Conservation (phyloP, 1,140 invertebrate species). For the Oreohelix idahoensis region DNA sequence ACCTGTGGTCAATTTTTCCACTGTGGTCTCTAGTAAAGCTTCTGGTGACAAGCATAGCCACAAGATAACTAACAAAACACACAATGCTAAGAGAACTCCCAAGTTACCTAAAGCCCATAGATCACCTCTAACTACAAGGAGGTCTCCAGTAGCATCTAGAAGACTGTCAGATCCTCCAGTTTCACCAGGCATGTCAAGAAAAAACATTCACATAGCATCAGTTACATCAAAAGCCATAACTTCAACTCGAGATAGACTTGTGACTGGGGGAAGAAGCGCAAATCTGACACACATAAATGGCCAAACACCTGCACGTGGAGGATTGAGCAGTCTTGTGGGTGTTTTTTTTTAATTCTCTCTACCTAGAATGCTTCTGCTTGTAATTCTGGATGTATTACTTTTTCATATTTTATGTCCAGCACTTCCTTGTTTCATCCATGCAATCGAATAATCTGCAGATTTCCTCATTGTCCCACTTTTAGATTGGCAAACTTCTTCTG, state of each 20-base stretch:
- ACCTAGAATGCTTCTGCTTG: neutral
- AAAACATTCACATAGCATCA: neutral
- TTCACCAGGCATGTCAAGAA: neutral
- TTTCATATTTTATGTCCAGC: neutral
- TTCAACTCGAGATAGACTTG: neutral
- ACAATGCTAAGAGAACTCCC: conserved; percentile 16
- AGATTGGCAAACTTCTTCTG: neutral
- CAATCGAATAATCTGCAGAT: neutral
- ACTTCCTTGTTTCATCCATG: neutral
- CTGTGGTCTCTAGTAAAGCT: neutral
- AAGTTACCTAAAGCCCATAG: conserved; percentile 8
- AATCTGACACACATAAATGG: neutral
- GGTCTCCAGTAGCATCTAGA: neutral
- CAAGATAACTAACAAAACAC: neutral
- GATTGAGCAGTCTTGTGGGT: neutral
- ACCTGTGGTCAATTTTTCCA: neutral
- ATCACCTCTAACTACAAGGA: neutral
- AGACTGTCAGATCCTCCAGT: neutral
- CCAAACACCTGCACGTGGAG: neutral
- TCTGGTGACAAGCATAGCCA: neutral
- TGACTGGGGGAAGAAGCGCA: neutral
- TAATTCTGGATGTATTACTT: neutral
- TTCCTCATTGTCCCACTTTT: neutral
- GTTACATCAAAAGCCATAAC: neutral
- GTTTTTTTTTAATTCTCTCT: neutral